Conservation (phyloP, 2,797 vertebrate species). For the Champsocephalus gunnari region DNA sequence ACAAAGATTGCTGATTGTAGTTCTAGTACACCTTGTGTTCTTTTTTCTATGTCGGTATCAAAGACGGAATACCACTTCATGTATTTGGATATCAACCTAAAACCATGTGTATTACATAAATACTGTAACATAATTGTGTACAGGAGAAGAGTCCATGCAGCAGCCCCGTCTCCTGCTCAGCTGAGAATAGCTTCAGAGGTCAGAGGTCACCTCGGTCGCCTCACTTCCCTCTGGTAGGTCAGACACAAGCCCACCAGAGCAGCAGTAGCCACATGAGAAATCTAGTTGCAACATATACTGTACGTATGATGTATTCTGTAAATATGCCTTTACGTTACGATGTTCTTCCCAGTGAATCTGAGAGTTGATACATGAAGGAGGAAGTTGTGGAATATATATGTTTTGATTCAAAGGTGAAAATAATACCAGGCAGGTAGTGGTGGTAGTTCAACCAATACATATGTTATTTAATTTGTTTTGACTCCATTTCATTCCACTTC, state of each 20-base stretch:
- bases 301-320: no score
- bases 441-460: background rate
- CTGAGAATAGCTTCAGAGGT: constrained; percentile 86
- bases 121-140: background rate
- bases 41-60: no score
- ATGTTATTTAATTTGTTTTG: background rate
- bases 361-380: no score
- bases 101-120: background rate
- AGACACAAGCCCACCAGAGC: background rate
- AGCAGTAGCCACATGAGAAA: background rate
- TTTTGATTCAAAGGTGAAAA: background rate
- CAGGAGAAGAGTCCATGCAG: constrained; percentile 88
- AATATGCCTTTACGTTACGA: no score
- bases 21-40: no score
- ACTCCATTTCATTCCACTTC: no score
- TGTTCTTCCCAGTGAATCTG: background rate
- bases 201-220: constrained; percentile 77
- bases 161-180: constrained; percentile 87
- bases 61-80: no score
- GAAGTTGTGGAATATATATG: no score
- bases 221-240: constrained; percentile 85
- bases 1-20: no score
- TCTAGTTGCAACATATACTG: background rate
- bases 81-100: background rate
- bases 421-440: no score